phyloP scores from a whole-genome alignment of 2,797 vertebrate genomes.

The Melanitta fusca region DNA sequence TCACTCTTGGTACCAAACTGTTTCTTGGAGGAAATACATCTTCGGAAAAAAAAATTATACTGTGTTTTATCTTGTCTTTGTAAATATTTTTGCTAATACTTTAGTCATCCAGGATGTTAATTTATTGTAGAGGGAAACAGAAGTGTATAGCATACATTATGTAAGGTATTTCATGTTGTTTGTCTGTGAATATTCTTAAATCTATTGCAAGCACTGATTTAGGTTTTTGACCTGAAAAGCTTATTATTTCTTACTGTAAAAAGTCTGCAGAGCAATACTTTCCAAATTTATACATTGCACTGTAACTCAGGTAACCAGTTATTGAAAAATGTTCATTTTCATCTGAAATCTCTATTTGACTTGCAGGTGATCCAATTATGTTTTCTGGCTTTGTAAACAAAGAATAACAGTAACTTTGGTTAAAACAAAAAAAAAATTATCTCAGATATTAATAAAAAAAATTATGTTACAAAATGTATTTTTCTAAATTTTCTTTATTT shows the following conservation, averaged over 20 bases:
- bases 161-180: background rate
- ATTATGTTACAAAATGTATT: background rate
- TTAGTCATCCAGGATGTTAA: constrained; percentile 41
- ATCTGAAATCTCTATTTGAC: constrained; percentile 50
- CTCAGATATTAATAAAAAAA: background rate
- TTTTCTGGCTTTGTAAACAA: constrained; percentile 52
- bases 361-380: constrained; percentile 47
- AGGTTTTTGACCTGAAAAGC: constrained; percentile 66
- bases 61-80: constrained; percentile 73
- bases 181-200: background rate
- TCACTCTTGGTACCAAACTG: constrained; percentile 65
- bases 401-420: constrained; percentile 42
- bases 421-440: background rate
- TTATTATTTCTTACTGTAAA: constrained; percentile 75
- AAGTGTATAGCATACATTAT: background rate
- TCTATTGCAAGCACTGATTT: constrained; percentile 22
- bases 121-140: constrained; percentile 59
- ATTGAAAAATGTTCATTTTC: constrained; percentile 55
- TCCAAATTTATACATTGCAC: constrained; percentile 72
- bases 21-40: constrained; percentile 65
- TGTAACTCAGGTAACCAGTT: constrained; percentile 80
- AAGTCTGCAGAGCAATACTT: constrained; percentile 75
- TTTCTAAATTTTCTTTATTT: background rate
- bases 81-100: constrained; percentile 78
- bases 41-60: constrained; percentile 60